A percentile compares a stretch with the other conserved stretches of the same genome.
Evolutionary conservation across 2,113 vertebrate genomes (phyloP).

Genomic region (Tenrec ecaudatus): DNA sequence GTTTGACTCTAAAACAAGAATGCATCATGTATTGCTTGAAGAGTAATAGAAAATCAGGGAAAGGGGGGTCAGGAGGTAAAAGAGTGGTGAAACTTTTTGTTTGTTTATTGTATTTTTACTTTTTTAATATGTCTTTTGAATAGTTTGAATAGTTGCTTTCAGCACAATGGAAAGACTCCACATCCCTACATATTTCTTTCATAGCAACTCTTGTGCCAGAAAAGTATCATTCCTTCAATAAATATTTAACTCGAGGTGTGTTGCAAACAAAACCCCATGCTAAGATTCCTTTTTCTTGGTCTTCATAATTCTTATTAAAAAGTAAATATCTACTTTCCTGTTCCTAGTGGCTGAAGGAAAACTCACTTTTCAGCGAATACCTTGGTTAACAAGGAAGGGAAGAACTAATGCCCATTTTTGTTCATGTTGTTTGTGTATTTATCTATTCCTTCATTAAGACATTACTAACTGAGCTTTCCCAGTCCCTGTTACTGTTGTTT

Average conservation of each 20-base stretch:
- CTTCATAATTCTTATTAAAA: conserved; percentile 1
- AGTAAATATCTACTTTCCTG: not conserved
- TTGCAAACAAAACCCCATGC: not conserved
- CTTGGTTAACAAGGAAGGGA: not conserved
- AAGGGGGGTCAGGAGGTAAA: not conserved
- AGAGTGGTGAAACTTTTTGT: not conserved
- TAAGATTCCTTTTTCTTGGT: not conserved
- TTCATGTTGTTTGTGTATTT: not conserved
- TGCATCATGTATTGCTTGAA: not conserved
- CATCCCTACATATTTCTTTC: not conserved
- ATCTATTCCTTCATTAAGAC: not conserved
- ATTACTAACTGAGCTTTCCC: not conserved
- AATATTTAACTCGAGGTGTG: not conserved
- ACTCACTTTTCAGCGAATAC: not conserved
- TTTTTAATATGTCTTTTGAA: not conserved
- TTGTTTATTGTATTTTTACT: not conserved
- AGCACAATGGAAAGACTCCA: not conserved
- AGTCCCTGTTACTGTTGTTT: not conserved
- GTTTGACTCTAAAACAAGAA: not conserved
- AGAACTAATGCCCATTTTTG: too few species aligned
- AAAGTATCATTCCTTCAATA: not conserved
- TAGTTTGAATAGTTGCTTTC: not conserved
- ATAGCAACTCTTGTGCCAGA: not conserved
- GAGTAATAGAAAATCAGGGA: not conserved
- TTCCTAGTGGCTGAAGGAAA: not conserved